Evolutionary conservation across 2,113 vertebrate genomes (phyloP).

Genomic region (Scalopus aquaticus): DNA sequence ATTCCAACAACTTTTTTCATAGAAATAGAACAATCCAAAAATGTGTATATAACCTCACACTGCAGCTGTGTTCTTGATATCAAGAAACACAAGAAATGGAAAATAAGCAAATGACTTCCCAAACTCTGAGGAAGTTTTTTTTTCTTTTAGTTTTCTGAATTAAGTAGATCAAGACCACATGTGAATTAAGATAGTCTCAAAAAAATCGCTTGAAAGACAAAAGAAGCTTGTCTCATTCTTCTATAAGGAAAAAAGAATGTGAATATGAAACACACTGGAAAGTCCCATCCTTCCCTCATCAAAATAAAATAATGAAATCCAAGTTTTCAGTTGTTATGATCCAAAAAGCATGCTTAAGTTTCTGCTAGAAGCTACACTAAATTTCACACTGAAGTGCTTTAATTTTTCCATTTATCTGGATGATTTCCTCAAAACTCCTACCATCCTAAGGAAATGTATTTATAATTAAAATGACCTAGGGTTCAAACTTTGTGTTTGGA

Average conservation of each 20-base stretch:
- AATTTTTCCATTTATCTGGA: slow-evolving; percentile 1
- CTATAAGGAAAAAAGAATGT: background rate
- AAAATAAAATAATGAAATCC: background rate
- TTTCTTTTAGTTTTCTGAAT: slow-evolving; percentile 19
- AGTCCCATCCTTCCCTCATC: background rate
- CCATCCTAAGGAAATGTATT: background rate
- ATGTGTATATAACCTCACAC: background rate
- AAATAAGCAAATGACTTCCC: slow-evolving; percentile 49
- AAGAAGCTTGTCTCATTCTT: slow-evolving; percentile 51
- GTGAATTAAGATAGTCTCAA: slow-evolving; percentile 32
- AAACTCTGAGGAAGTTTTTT: background rate
- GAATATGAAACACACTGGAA: slow-evolving; percentile 10
- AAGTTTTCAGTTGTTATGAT: background rate
- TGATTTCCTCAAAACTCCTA: slow-evolving; percentile 22
- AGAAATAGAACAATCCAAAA: too few species aligned
- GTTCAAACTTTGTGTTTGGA: background rate
- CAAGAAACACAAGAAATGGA: slow-evolving; percentile 6
- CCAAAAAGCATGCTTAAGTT: slow-evolving; percentile 3
- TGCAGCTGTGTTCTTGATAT: background rate
- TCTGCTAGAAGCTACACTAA: background rate
- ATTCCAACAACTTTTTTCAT: too few species aligned
- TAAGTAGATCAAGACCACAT: slow-evolving; percentile 37
- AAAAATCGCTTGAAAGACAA: slow-evolving; percentile 68
- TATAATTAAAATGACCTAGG: background rate
- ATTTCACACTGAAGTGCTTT: slow-evolving; percentile 41